Conservation (phyloP, 2,113 vertebrate species). For the Periophthalmus modestus region DNA sequence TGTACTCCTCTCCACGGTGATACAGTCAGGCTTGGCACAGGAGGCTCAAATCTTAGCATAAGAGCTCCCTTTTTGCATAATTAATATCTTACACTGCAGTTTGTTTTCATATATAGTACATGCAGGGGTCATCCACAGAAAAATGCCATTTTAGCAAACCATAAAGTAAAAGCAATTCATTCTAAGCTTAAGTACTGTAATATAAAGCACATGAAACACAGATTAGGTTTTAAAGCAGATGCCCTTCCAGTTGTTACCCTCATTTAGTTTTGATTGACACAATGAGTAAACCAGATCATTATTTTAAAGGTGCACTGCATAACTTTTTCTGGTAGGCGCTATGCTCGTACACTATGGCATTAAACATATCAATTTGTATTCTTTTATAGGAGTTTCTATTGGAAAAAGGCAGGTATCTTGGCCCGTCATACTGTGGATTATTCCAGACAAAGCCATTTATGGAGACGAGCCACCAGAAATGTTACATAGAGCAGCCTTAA, state of each 20-base stretch:
- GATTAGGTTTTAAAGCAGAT: neutral
- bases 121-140: neutral
- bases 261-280: neutral
- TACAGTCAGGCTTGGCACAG: conserved; percentile 14
- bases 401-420: too few species aligned
- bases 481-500: too few species aligned
- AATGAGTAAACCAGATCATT: neutral
- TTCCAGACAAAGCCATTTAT: too few species aligned
- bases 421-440: too few species aligned
- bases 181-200: neutral
- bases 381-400: too few species aligned
- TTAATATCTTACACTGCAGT: conserved; percentile 21
- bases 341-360: too few species aligned
- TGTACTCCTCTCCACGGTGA: conserved; percentile 46
- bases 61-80: conserved; percentile 27
- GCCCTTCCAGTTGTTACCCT: neutral
- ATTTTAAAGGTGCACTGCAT: too few species aligned
- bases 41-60: neutral
- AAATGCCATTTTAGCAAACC: neutral
- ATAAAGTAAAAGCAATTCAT: neutral
- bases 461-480: too few species aligned
- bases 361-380: too few species aligned
- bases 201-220: neutral
- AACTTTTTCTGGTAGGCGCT: too few species aligned
- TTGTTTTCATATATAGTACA: neutral